Evolutionary conservation across 2,797 vertebrate species (phyloP).

Genomic region (Rhinichthys osculus): DNA sequence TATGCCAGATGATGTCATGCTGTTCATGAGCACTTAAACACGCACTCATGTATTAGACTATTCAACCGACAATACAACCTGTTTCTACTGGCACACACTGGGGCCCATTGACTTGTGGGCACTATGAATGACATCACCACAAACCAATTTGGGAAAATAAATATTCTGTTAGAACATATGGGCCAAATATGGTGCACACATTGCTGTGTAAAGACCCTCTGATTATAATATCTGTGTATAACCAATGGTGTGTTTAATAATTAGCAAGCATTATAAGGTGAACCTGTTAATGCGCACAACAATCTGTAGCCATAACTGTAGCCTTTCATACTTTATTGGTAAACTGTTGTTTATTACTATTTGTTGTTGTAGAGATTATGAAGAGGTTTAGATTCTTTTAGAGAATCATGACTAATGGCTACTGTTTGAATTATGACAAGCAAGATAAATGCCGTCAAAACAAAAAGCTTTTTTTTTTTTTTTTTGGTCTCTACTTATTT

Average conservation of each 20-base stretch:
- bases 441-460: not conserved
- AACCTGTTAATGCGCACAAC: not conserved
- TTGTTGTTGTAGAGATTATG: not conserved
- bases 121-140: constrained; percentile 48
- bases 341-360: not conserved
- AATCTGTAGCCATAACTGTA: not conserved
- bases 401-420: too few species aligned
- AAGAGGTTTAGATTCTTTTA: too few species aligned
- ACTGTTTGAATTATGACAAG: too few species aligned
- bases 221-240: constrained; percentile 2
- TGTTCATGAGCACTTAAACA: constrained; percentile 50
- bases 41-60: constrained; percentile 12
- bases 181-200: constrained; percentile 47
- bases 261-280: not conserved
- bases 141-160: constrained; percentile 50
- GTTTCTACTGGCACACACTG: constrained; percentile 47
- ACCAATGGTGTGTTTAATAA: not conserved
- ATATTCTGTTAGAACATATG: constrained; percentile 14
- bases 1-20: constrained; percentile 58
- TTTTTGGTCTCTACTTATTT: constrained; percentile 1
- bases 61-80: constrained; percentile 51
- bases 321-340: not conserved
- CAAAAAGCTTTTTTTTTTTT: too few species aligned
- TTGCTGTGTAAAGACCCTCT: constrained; percentile 22
- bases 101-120: constrained; percentile 20